Evolutionary conservation across 1,140 invertebrate genomes (phyloP).

Genomic region (Galleria mellonella): DNA sequence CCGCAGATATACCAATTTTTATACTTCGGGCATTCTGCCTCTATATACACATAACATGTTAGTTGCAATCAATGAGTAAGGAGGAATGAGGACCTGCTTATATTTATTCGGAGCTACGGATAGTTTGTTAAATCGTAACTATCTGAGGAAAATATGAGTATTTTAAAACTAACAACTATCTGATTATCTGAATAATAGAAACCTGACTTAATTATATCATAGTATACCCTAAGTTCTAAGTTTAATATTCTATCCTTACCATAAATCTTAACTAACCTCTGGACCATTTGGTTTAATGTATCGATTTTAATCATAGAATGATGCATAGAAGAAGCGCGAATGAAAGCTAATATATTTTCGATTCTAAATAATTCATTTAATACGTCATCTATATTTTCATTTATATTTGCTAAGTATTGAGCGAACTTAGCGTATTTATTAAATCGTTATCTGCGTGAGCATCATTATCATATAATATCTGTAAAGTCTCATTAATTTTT

Average conservation of each 20-base stretch:
- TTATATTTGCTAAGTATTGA: too few relatives aligned
- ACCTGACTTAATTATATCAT: conserved; percentile 1
- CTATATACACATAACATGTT: conserved; percentile 5
- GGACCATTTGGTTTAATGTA: too few relatives aligned
- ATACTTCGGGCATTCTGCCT: conserved; percentile 7
- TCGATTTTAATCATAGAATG: too few relatives aligned
- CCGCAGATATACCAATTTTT: conserved; percentile 6
- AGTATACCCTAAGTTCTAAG: not conserved
- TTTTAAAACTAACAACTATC: conserved; percentile 1
- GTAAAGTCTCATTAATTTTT: too few relatives aligned
- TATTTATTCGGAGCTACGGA: conserved; percentile 9
- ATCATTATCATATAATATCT: too few relatives aligned
- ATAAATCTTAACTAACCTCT: too few relatives aligned
- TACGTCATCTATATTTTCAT: too few relatives aligned
- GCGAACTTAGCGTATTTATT: too few relatives aligned
- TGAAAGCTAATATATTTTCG: too few relatives aligned
- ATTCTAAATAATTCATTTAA: too few relatives aligned
- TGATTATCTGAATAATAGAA: not conserved
- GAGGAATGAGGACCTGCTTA: conserved; percentile 1
- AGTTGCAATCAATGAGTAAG: conserved; percentile 1
- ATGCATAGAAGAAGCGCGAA: too few relatives aligned
- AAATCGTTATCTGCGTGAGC: too few relatives aligned
- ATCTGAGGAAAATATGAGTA: conserved; percentile 4
- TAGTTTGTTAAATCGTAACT: conserved; percentile 8
- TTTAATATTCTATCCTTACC: conserved; percentile 1